These are phyloP conservation scores for Hystrix brachyura DNA, from an alignment of 2,113 vertebrate species.

Conservation along the genomic window DNA sequence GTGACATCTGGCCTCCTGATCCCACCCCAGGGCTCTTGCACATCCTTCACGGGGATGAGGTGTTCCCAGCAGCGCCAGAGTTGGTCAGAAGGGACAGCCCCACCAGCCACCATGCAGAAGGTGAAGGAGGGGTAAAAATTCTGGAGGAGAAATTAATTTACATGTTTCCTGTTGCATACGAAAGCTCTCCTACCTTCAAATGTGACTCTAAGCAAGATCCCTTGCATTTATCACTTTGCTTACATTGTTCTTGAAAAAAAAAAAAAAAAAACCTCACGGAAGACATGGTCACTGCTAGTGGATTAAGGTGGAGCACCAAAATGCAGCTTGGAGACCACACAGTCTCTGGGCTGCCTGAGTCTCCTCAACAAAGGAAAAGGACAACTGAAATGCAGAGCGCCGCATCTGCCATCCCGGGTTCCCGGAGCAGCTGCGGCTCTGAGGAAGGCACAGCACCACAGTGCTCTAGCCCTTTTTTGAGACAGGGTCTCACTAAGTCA, in stretches of 20 bases:
- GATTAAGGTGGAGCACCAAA: background rate
- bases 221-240: too few species aligned
- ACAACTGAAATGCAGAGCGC: background rate
- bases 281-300: too few species aligned
- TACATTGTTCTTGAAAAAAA: background rate
- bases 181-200: background rate
- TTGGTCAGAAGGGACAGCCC: background rate
- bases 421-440: background rate
- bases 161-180: background rate
- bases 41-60: fast-evolving
- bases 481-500: background rate
- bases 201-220: background rate
- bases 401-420: fast-evolving
- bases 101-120: background rate
- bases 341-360: too few species aligned
- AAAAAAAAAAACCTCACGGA: background rate
- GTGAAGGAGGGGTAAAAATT: background rate
- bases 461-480: background rate
- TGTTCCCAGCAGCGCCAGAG: too few species aligned
- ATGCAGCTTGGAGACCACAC: background rate
- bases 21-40: background rate
- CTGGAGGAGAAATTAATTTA: background rate
- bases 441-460: background rate
- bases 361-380: background rate
- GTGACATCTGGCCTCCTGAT: background rate